A percentile compares a stretch with the other conserved stretches of the same genome.
phyloP scores from a whole-genome alignment of 1,140 invertebrate genomes.

The Ladona fulva region DNA sequence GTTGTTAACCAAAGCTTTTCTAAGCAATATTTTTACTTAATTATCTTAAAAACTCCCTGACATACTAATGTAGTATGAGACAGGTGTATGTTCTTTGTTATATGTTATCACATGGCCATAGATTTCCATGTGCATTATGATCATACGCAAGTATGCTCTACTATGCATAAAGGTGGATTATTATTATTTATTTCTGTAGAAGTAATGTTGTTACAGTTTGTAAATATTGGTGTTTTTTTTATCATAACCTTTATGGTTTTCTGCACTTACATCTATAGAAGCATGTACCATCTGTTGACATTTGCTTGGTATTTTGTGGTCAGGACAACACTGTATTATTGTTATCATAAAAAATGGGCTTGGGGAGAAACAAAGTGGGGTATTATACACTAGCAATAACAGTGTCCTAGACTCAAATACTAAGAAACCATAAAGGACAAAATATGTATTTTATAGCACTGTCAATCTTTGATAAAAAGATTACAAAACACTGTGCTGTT shows the following conservation, averaged over 20 bases:
- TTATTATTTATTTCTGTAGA: constrained; percentile 5
- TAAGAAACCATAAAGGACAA: not conserved
- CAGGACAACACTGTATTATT: not conserved
- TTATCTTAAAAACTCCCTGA: not conserved
- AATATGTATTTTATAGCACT: constrained; percentile 6
- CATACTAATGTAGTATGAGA: not conserved
- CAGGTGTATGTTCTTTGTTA: not conserved
- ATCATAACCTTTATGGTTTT: not conserved
- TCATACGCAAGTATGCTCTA: not conserved
- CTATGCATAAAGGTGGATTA: not conserved
- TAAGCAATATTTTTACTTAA: not conserved
- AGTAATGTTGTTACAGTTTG: not conserved
- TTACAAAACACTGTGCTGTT: not conserved
- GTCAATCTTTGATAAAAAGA: constrained; percentile 5
- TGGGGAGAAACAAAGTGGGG: not conserved
- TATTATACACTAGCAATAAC: not conserved
- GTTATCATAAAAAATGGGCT: not conserved
- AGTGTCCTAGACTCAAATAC: not conserved
- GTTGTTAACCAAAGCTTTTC: not conserved
- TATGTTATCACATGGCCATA: not conserved
- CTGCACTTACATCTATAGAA: not conserved
- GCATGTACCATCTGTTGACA: not conserved
- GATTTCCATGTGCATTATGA: not conserved
- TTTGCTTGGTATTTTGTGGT: not conserved
- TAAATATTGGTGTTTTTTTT: not conserved